Evolutionary conservation across 1,140 invertebrate genomes (phyloP).

Genomic region (Arion vulgaris): DNA sequence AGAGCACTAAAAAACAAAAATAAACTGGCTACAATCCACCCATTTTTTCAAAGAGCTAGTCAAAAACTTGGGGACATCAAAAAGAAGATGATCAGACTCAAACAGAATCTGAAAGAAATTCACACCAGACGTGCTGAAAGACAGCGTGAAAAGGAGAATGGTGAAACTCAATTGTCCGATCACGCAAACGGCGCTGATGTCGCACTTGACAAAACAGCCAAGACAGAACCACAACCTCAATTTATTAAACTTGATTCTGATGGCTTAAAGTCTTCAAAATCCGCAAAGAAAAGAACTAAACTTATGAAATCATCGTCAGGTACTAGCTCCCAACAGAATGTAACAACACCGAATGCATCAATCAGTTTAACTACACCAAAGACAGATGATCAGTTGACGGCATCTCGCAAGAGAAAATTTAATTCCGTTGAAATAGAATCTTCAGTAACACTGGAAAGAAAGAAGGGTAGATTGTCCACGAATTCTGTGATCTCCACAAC

Average conservation of each 20-base stretch:
- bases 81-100: conserved; percentile 34
- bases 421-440: not conserved
- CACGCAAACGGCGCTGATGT: not conserved
- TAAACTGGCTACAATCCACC: conserved; percentile 25
- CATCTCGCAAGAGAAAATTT: conserved; percentile 21
- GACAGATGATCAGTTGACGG: not conserved
- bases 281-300: not conserved
- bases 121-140: conserved; percentile 18
- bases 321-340: not conserved
- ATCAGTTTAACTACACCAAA: not conserved
- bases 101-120: conserved; percentile 39
- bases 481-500: conserved; percentile 6
- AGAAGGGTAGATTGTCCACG: conserved; percentile 14
- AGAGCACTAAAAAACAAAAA: conserved; percentile 9
- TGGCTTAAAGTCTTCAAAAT: not conserved
- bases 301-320: not conserved
- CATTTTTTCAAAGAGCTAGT: conserved; percentile 32
- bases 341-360: not conserved
- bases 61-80: conserved; percentile 39
- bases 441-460: not conserved
- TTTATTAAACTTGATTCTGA: conserved; percentile 11
- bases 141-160: not conserved
- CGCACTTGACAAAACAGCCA: not conserved
- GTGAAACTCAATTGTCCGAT: not conserved
- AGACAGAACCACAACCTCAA: not conserved